phyloP scores from a whole-genome alignment of 2,888 invertebrate genomes.

The Scelioninae gen. 1 region DNA sequence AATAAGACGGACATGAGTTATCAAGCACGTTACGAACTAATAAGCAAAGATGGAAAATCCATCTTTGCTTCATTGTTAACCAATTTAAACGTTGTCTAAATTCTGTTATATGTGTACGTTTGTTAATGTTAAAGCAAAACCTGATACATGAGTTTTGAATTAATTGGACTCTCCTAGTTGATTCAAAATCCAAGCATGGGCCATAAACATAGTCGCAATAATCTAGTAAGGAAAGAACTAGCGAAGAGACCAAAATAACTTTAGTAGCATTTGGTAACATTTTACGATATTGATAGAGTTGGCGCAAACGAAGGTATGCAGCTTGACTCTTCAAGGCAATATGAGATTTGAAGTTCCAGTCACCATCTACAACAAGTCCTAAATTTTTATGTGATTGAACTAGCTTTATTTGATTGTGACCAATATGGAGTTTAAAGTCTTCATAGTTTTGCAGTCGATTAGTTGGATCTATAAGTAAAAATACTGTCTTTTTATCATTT shows the following conservation, averaged over 20 bases:
- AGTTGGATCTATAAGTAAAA: conserved; percentile 4
- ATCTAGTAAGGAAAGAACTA: background rate
- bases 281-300: background rate
- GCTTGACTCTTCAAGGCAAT: background rate
- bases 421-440: background rate
- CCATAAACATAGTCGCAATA: conserved; percentile 10
- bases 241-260: background rate
- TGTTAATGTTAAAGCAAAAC: background rate
- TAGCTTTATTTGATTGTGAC: background rate
- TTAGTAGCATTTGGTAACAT: background rate
- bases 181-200: background rate
- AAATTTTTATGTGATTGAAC: background rate
- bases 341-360: background rate
- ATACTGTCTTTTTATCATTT: background rate
- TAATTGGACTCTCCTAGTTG: background rate
- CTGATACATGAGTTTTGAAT: conserved; percentile 12
- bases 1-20: too few species aligned
- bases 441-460: background rate
- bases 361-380: background rate
- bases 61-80: background rate
- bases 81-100: background rate
- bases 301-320: background rate
- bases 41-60: background rate
- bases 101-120: background rate
- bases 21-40: too few species aligned